Evolutionary conservation across 2,797 vertebrate species (phyloP).

Genomic region (Bufotes viridis): DNA sequence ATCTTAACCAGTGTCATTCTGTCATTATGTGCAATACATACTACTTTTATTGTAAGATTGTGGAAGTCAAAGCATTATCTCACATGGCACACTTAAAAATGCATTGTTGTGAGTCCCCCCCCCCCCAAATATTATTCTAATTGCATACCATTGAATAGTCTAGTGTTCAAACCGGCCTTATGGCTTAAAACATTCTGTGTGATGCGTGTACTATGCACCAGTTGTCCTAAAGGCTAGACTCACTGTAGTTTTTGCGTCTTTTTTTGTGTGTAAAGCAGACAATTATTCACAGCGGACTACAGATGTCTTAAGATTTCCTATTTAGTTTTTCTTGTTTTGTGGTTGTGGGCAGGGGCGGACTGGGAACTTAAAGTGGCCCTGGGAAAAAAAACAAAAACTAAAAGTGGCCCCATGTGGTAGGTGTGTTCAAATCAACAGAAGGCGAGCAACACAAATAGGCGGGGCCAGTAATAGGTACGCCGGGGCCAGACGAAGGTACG

Average conservation of each 20-base stretch:
- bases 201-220: neutral
- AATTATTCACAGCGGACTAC: too few relatives aligned
- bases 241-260: neutral
- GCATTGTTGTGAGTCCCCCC: neutral
- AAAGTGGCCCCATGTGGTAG: too few relatives aligned
- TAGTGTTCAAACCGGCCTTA: neutral
- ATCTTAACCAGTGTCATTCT: conserved; percentile 66
- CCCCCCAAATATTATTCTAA: neutral
- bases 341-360: too few relatives aligned
- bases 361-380: too few relatives aligned
- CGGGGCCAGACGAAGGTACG: too few relatives aligned
- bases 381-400: too few relatives aligned
- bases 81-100: neutral
- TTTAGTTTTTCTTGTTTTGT: too few relatives aligned
- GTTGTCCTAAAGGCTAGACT: neutral
- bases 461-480: too few relatives aligned
- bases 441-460: too few relatives aligned
- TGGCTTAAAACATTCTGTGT: neutral
- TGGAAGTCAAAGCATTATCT: conserved; percentile 60
- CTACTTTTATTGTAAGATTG: conserved; percentile 60
- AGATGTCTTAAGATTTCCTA: too few relatives aligned
- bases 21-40: conserved; percentile 65
- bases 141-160: neutral
- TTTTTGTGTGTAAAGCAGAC: too few relatives aligned
- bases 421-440: too few relatives aligned